Conservation (phyloP, 2,888 invertebrate genomes). For the Dynastes hyllus region DNA sequence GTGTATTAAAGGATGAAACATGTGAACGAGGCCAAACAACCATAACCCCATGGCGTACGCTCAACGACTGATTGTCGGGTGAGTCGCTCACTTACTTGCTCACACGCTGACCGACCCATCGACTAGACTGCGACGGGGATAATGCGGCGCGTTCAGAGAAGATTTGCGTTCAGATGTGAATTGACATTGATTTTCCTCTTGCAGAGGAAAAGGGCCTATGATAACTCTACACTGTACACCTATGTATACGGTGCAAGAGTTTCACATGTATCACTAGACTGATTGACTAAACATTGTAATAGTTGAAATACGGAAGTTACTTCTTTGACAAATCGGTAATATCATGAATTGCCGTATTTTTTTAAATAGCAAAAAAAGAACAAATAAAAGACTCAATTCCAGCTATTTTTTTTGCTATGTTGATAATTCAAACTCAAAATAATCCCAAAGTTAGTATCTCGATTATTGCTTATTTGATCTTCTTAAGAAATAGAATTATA, state of each 20-base stretch:
- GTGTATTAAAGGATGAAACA: slow-evolving; percentile 23
- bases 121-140: slow-evolving; percentile 48
- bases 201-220: slow-evolving; percentile 40
- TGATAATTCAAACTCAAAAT: too few species aligned
- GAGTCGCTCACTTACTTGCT: slow-evolving; percentile 41
- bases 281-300: too few species aligned
- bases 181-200: slow-evolving; percentile 50
- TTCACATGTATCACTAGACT: background rate
- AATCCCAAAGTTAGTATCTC: too few species aligned
- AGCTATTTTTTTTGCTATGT: too few species aligned
- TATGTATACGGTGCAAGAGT: background rate
- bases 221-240: slow-evolving; percentile 17
- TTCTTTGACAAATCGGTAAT: too few species aligned
- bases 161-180: slow-evolving; percentile 42
- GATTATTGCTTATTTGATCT: too few species aligned
- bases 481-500: too few species aligned
- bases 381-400: too few species aligned
- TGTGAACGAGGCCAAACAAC: slow-evolving; percentile 22
- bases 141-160: slow-evolving; percentile 39
- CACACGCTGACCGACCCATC: slow-evolving; percentile 30
- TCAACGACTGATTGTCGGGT: slow-evolving; percentile 46
- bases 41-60: slow-evolving; percentile 31
- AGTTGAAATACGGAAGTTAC: too few species aligned
- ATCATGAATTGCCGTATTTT: too few species aligned
- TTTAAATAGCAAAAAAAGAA: too few species aligned